These are phyloP conservation scores for Agapetus fuscipes DNA, from an alignment of 2,888 invertebrate genomes.

Conservation along the genomic window DNA sequence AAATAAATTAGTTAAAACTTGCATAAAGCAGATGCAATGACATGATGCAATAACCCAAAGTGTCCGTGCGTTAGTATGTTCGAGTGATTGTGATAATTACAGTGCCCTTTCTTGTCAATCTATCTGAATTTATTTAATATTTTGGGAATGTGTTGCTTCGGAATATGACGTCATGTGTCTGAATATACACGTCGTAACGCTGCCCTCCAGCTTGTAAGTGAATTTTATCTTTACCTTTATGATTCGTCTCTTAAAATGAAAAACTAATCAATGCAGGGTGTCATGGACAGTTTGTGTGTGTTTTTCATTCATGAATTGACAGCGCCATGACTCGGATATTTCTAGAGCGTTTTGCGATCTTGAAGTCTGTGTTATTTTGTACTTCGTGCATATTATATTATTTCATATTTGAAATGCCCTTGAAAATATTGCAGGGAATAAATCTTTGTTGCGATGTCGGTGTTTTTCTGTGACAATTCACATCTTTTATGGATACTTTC, in stretches of 20 bases:
- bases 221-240: constrained; percentile 42
- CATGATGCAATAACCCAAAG: constrained; percentile 25
- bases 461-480: constrained; percentile 2
- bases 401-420: constrained; percentile 35
- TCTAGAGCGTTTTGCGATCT: constrained; percentile 7
- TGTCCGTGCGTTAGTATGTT: constrained; percentile 38
- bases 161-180: constrained; percentile 50
- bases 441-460: constrained; percentile 15
- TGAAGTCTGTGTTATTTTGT: too few relatives aligned
- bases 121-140: constrained; percentile 43
- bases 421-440: constrained; percentile 46
- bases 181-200: constrained; percentile 45
- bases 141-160: constrained; percentile 45
- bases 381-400: too few relatives aligned
- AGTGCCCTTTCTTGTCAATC: constrained; percentile 27
- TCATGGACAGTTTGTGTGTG: constrained; percentile 3
- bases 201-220: constrained; percentile 45
- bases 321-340: constrained; percentile 6
- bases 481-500: too few relatives aligned
- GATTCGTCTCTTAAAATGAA: too few relatives aligned
- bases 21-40: constrained; percentile 32
- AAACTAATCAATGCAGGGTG: too few relatives aligned
- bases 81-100: constrained; percentile 33
- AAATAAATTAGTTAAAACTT: constrained; percentile 41
- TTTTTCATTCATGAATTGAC: constrained; percentile 14